Base-by-base conservation (phyloP, 2,797 vertebrate species). In the Chloroceryle inda region DNA sequence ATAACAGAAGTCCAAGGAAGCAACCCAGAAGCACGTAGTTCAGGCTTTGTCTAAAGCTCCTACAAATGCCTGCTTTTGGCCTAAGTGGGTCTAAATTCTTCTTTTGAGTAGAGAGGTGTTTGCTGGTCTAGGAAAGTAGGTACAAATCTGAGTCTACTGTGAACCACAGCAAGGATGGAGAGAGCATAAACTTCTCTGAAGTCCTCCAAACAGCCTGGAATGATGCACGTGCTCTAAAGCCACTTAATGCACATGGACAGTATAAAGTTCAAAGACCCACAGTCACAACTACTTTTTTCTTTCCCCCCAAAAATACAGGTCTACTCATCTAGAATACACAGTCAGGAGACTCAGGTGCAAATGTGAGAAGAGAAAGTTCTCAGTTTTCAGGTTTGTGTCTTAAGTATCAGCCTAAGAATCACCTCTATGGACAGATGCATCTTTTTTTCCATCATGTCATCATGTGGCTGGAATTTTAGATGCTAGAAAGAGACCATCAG, bases 181-280 rank as follows among this genome's bases (percentile, higher is more conserved):
- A 29, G 2, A 35, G 5, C 13, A 66, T 58, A 8, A 69, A 24
- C n/a, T 82, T 6, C 13, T 77, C 17, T 24, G 16, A 71, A 53
- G 11, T 21, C 1, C 4, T 16, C 3, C 21, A 63, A 23, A 27
- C 1, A 42, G 1, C 13, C 58, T 72, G 14, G 5, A 72, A 61
- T 20, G 10, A 26, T 17, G 7, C 3, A n/a, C 4, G 8, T 7
- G 10, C 11, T 80, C 26, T 37, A 86, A 90, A 88, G 1, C 6
- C 22, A 38, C n/a, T 37, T 22, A 31, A 55, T 35, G n/a, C 12
- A 50, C 0, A 0, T 1, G 6, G 18, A 4, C 5, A 29, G 2
- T 26, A 18, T 0, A 33, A 27, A 55, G 21, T 40, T 56, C 33
- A 61, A 86, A 37, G 14, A 6, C 1, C 0, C 1, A 23, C 8